Percentiles rank a stretch among this genome's conserved stretches.
Evolutionary conservation across 2,797 vertebrate genomes (phyloP).

Genomic region (Numenius phaeopus): DNA sequence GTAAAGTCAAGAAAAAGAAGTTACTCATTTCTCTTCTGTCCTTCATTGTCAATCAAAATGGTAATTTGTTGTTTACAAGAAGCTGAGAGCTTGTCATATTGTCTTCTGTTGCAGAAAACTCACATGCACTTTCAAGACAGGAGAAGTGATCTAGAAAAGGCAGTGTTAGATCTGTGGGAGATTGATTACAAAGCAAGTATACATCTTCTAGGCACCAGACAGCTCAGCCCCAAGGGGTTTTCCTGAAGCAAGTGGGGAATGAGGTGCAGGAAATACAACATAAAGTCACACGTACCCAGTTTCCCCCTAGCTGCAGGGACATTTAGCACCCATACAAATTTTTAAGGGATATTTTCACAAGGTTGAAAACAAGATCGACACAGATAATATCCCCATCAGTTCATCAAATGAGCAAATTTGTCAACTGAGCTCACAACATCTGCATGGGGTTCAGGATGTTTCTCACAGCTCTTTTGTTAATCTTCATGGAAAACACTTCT

Average conservation of each 20-base stretch:
- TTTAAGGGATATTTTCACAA: neutral
- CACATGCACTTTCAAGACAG: neutral
- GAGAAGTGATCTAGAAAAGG: neutral
- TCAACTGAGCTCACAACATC: neutral
- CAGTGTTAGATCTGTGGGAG: neutral
- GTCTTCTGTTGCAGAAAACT: neutral
- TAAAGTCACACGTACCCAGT: rapidly evolving
- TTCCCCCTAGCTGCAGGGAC: neutral
- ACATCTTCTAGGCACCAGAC: neutral
- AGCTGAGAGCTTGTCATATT: neutral
- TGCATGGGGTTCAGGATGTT: neutral
- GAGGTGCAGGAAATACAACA: neutral
- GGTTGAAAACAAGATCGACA: neutral
- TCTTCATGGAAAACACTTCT: neutral
- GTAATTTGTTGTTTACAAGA: neutral
- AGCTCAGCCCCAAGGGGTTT: neutral
- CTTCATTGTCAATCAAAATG: neutral
- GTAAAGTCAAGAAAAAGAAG: neutral
- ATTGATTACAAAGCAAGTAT: neutral
- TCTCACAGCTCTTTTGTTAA: neutral
- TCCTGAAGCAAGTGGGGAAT: neutral
- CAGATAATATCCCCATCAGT: neutral
- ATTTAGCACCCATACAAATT: neutral
- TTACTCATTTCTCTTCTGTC: neutral
- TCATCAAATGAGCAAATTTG: neutral